A percentile compares a stretch with the other conserved stretches of the same genome.
phyloP scores from a whole-genome alignment of 2,797 vertebrate genomes.

The Allobates femoralis region DNA sequence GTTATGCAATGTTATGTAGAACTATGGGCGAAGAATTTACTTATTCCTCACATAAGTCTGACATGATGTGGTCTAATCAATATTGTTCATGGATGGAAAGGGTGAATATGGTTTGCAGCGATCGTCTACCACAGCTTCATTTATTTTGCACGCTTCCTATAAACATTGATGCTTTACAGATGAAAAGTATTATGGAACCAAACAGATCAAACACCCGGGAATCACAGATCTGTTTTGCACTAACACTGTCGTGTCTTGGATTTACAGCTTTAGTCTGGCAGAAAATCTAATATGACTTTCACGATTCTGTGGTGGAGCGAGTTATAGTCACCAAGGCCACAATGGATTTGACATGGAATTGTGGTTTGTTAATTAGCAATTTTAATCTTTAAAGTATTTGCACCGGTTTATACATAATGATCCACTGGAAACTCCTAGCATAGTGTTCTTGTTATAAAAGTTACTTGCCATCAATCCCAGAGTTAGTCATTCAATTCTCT shows the following conservation, averaged over 20 bases:
- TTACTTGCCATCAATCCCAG: too few species aligned
- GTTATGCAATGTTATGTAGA: neutral
- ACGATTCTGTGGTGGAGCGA: neutral
- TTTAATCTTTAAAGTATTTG: neutral
- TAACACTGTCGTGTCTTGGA: neutral
- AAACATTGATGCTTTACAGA: conserved; percentile 9
- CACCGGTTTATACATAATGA: too few species aligned
- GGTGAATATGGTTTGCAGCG: neutral
- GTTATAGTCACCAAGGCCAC: neutral
- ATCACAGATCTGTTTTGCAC: neutral
- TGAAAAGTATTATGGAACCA: neutral
- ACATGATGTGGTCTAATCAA: neutral
- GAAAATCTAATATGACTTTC: neutral
- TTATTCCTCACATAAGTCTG: neutral
- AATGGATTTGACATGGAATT: conserved; percentile 8
- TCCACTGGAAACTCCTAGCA: too few species aligned
- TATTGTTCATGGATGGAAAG: neutral
- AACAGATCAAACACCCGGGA: neutral
- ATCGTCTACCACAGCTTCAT: neutral
- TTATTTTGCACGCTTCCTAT: conserved; percentile 1
- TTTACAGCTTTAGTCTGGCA: neutral
- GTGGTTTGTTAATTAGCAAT: neutral
- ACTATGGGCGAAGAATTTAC: neutral
- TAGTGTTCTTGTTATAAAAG: too few species aligned
- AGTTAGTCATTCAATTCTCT: too few species aligned